These are phyloP conservation scores for Platypus cylindrus DNA, from an alignment of 2,888 invertebrate genomes.

Conservation along the genomic window DNA sequence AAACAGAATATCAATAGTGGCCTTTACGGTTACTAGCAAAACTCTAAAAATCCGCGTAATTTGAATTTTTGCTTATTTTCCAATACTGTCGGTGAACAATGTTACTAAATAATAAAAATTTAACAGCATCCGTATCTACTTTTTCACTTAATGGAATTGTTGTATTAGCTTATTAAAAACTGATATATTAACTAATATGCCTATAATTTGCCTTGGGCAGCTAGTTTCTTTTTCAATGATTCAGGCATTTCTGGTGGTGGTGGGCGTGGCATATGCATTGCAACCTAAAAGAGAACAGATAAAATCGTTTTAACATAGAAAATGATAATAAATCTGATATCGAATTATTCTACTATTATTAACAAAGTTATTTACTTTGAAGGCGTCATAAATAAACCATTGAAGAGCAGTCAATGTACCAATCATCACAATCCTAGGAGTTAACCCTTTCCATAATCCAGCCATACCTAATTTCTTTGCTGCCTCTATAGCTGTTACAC, in stretches of 20 bases:
- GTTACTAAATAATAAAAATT: constrained; percentile 1
- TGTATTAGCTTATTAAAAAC: background rate
- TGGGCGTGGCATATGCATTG: constrained; percentile 78
- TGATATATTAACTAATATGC: background rate
- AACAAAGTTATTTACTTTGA: constrained; percentile 42
- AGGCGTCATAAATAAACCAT: constrained; percentile 96
- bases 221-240: constrained; percentile 63
- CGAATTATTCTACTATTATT: too few species aligned
- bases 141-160: constrained; percentile 1
- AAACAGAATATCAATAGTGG: constrained; percentile 1
- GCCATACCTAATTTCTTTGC: constrained; percentile 62
- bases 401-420: constrained; percentile 92
- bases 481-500: constrained; percentile 58
- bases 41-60: too few species aligned
- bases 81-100: constrained; percentile 2
- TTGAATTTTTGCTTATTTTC: background rate
- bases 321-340: too few species aligned
- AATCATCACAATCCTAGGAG: constrained; percentile 92
- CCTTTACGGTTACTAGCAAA: constrained; percentile 4
- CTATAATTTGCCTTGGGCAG: constrained; percentile 27
- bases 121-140: constrained; percentile 1
- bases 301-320: background rate
- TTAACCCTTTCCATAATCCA: constrained; percentile 81
- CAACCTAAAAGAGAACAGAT: constrained; percentile 42
- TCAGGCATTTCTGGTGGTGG: constrained; percentile 96